Conservation (phyloP, 1,140 invertebrate genomes). For the Linepithema humile region DNA sequence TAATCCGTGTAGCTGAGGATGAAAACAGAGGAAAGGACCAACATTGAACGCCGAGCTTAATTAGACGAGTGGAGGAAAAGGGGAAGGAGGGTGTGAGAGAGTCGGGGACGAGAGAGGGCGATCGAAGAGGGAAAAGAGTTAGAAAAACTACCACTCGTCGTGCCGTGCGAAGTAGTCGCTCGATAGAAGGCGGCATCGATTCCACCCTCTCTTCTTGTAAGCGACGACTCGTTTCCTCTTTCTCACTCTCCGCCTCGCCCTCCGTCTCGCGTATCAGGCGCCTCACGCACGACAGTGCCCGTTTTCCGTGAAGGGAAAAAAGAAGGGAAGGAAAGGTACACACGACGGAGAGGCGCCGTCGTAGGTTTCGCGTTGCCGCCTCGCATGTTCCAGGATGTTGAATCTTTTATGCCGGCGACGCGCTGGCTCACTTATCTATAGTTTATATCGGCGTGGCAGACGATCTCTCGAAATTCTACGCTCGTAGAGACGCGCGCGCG, state of each 20-base stretch:
- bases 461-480: constrained; percentile 44
- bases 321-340: constrained; percentile 60
- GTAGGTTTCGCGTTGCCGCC: constrained; percentile 37
- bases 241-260: background rate
- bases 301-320: constrained; percentile 38
- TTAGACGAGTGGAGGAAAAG: background rate
- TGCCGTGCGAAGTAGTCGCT: constrained; percentile 34
- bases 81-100: background rate
- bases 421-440: constrained; percentile 49
- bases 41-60: background rate
- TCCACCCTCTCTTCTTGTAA: constrained; percentile 20
- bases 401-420: constrained; percentile 56
- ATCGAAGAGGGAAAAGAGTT: constrained; percentile 19
- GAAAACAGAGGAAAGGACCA: background rate
- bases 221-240: constrained; percentile 10
- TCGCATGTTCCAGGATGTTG: constrained; percentile 53
- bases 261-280: background rate
- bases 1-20: constrained; percentile 18
- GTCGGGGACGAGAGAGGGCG: background rate
- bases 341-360: constrained; percentile 58
- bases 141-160: constrained; percentile 27
- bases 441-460: constrained; percentile 16
- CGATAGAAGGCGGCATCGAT: constrained; percentile 65
- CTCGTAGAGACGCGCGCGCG: constrained; percentile 7
- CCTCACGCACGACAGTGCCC: constrained; percentile 64